A percentile compares a stretch with the other conserved stretches of the same genome.
Conservation (phyloP, 2,113 vertebrate species). For the Barnardius zonarius region DNA sequence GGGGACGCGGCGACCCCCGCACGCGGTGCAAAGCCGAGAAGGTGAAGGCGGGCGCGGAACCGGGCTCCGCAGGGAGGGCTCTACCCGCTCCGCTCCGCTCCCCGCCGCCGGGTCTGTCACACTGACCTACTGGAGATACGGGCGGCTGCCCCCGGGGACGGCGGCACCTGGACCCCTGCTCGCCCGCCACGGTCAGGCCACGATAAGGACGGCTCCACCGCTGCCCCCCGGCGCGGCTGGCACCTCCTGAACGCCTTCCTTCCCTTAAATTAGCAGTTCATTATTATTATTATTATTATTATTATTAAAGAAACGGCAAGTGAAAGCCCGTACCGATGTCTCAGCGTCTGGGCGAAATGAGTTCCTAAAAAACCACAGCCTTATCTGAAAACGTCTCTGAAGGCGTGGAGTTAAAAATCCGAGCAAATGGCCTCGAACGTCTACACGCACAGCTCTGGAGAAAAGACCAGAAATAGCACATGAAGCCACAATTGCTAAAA, state of each 20-base stretch:
- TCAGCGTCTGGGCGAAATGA: conserved; percentile 40
- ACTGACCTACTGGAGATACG: conserved; percentile 20
- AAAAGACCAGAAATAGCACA: conserved; percentile 77
- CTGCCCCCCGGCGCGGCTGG: background rate
- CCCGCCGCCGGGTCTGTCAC: background rate
- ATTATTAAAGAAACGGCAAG: background rate
- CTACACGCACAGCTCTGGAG: conserved; percentile 62
- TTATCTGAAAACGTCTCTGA: conserved; percentile 71
- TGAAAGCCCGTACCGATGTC: conserved; percentile 2
- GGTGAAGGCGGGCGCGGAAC: background rate
- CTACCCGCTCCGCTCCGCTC: background rate
- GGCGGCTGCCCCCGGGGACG: background rate
- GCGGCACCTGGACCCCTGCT: background rate
- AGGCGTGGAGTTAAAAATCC: conserved; percentile 71
- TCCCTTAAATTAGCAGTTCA: background rate
- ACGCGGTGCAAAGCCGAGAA: background rate
- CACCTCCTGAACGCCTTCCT: background rate
- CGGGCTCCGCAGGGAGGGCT: background rate
- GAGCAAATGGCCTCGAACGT: conserved; percentile 72
- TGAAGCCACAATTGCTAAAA: conserved; percentile 75
- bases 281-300: background rate
- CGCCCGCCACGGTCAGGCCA: background rate
- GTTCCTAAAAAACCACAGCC: conserved; percentile 71
- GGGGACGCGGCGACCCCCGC: background rate
- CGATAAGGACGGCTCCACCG: background rate